Conservation (phyloP, 2,888 invertebrate species). For the Tipula helvola region DNA sequence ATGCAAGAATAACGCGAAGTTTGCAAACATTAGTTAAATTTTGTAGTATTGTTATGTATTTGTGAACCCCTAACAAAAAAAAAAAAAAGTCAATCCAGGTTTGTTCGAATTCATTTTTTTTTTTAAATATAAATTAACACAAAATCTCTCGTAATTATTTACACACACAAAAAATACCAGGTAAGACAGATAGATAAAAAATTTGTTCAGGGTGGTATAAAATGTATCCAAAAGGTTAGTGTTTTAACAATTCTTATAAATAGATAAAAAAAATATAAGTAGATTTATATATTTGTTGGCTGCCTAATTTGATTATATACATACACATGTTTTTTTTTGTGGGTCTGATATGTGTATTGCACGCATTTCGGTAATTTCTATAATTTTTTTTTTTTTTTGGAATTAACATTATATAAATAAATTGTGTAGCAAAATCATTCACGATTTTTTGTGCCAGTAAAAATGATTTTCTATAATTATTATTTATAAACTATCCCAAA, state of each 20-base stretch:
- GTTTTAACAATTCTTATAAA: not conserved
- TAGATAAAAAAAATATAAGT: not conserved
- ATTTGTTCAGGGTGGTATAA: not conserved
- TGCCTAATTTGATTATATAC: not conserved
- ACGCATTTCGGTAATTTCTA: not conserved
- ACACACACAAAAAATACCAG: not conserved
- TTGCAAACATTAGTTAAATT: not conserved
- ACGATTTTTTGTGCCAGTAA: not conserved
- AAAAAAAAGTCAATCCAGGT: not conserved
- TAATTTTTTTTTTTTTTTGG: not conserved
- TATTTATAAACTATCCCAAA: not conserved
- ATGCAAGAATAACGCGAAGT: not conserved
- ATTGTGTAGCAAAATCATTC: not conserved
- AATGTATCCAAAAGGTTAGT: not conserved
- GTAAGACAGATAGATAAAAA: not conserved
- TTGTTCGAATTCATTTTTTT: not conserved
- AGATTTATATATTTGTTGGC: constrained; percentile 4
- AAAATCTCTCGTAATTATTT: not conserved
- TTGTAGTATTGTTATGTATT: not conserved
- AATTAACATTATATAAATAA: not conserved
- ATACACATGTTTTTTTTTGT: not conserved
- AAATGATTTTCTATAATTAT: not conserved
- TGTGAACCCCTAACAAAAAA: not conserved
- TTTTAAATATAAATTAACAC: not conserved
- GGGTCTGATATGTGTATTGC: not conserved